Conservation (phyloP, 2,888 invertebrate species). For the Ophraella communa region DNA sequence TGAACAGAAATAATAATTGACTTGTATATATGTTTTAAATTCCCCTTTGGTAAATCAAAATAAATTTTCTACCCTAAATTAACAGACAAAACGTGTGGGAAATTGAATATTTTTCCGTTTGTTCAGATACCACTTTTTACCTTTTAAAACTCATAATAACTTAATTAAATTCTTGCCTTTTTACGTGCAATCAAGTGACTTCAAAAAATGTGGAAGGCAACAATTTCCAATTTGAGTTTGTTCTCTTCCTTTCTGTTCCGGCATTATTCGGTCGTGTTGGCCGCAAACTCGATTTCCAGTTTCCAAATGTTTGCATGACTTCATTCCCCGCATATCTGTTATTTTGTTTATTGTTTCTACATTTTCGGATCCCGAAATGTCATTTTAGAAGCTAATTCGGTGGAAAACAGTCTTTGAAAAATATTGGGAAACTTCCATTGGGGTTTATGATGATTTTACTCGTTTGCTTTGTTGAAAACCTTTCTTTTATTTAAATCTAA, state of each 20-base stretch:
- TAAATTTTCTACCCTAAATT: constrained; percentile 49
- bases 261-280: not conserved
- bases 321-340: no score
- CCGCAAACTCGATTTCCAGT: not conserved
- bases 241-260: not conserved
- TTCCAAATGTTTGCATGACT: no score
- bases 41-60: constrained; percentile 41
- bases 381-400: no score
- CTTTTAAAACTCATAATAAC: constrained; percentile 48
- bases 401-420: no score
- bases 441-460: no score
- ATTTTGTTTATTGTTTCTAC: no score
- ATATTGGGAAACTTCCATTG: no score
- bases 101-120: constrained; percentile 53
- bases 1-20: constrained; percentile 36
- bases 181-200: constrained; percentile 44
- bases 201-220: constrained; percentile 27
- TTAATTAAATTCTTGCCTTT: constrained; percentile 51
- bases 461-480: no score
- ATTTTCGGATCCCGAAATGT: no score
- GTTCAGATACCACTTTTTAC: constrained; percentile 47
- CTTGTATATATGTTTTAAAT: constrained; percentile 42
- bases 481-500: no score
- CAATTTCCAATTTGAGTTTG: constrained; percentile 30
- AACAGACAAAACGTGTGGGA: constrained; percentile 52